Percentiles rank a stretch among this genome's conserved stretches.
Evolutionary conservation across 1,140 invertebrate species (phyloP).

Genomic region (Samia ricini): DNA sequence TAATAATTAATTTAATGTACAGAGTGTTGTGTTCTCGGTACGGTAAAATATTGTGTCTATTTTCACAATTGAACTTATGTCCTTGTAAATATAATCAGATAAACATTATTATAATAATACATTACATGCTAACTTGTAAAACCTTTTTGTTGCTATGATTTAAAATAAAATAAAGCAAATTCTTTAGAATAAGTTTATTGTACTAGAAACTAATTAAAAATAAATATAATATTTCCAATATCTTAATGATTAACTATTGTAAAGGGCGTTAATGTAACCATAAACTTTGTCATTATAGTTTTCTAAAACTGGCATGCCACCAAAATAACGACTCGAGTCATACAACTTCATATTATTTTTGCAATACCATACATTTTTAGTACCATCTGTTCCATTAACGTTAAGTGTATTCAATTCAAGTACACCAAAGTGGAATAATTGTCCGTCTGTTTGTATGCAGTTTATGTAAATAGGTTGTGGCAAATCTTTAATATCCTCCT

Average conservation of each 20-base stretch:
- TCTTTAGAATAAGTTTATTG: slow-evolving; percentile 7
- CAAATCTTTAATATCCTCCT: slow-evolving; percentile 81
- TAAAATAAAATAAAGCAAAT: slow-evolving; percentile 15
- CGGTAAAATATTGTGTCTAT: slow-evolving; percentile 69
- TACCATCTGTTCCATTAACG: slow-evolving; percentile 78
- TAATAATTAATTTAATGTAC: slow-evolving; percentile 66
- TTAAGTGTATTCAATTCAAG: slow-evolving; percentile 92
- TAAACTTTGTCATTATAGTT: slow-evolving; percentile 89
- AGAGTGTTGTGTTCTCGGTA: slow-evolving; percentile 70
- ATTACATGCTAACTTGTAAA: slow-evolving; percentile 48
- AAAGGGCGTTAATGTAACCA: slow-evolving; percentile 87
- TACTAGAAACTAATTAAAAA: slow-evolving; percentile 18
- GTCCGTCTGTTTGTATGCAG: slow-evolving; percentile 87
- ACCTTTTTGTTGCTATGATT: slow-evolving; percentile 5
- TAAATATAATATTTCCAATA: slow-evolving; percentile 5
- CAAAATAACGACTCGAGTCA: slow-evolving; percentile 80
- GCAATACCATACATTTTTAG: slow-evolving; percentile 90
- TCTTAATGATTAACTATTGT: slow-evolving; percentile 72
- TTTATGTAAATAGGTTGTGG: slow-evolving; percentile 90
- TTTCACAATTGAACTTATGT: slow-evolving; percentile 69
- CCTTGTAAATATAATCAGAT: slow-evolving; percentile 74
- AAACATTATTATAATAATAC: slow-evolving; percentile 69
- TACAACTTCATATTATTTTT: slow-evolving; percentile 83
- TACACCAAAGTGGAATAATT: slow-evolving; percentile 87
- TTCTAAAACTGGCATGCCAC: slow-evolving; percentile 81